Base-by-base conservation (phyloP, 2,113 vertebrate genomes). In the Ahaetulla prasina region DNA sequence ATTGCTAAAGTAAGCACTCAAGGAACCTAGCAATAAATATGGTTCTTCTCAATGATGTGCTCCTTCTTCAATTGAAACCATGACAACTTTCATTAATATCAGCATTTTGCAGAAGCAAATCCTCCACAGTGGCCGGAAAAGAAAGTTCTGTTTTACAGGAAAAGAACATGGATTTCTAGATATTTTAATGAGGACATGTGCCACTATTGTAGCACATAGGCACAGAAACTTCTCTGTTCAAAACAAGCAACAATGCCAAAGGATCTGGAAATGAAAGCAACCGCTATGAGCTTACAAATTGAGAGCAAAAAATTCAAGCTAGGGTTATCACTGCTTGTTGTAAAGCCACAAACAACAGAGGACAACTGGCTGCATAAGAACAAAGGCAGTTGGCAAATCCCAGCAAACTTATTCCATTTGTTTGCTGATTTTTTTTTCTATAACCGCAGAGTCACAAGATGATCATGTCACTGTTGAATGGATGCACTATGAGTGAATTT, bases 401-500 rank as follows among this genome's bases (percentile, higher is more conserved):
- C 0, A 53, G 88, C 92, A 91, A 80, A 86, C 89, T 47, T 94
- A 91, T 55, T 89, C 93, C 57, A 63, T 52, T 30, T 47, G 89
- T 93, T 85, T 89, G 30, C 53, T 47, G 14, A n/a, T 20, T 25
- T 11, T 43, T 14, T 0, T 0, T n/a, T 11, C 60, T 0, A 20
- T 0, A 16, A 85, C n/a, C n/a, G n/a, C n/a, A 89, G 88, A 54
- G 1, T 53, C 47, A 49, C 7, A 4, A 88, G 43, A 50, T 80
- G 47, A 35, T 87, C n/a, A 27, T 53, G 54, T 55, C 87, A 53
- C n/a, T 86, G 16, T 60, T 49, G 14, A 89, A 92, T 60, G 57
- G 60, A 89, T 85, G 35, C 45, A 89, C 20, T 25, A 0, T 35
- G 0, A 0, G n/a, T 90, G 53, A 55, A 20, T 12, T 30, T 18